Evolutionary conservation across 2,888 invertebrate genomes (phyloP).

Genomic region (Acanthosepion lycidas): DNA sequence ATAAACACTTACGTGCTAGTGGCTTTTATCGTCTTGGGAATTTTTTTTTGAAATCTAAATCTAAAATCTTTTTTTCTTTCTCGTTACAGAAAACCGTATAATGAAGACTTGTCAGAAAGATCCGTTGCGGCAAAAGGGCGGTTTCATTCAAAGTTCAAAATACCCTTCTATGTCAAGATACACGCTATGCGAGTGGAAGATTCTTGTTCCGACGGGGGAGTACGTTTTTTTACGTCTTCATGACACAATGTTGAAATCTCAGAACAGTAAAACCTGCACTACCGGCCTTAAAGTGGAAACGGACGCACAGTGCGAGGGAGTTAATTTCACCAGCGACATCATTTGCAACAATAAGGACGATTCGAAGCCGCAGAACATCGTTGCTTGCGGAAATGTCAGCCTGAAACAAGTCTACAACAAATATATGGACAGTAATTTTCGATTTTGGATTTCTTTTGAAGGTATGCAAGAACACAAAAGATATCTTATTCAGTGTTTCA

Average conservation of each 20-base stretch:
- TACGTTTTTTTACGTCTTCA: not conserved
- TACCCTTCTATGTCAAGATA: not conserved
- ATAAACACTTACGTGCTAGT: too few species aligned
- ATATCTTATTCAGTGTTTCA: too few species aligned
- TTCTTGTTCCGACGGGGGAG: not conserved
- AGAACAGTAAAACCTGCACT: not conserved
- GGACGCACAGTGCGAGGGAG: not conserved
- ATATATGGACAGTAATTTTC: not conserved
- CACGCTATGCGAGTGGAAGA: constrained; percentile 11
- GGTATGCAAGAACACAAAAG: not conserved
- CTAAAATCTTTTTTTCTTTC: not conserved
- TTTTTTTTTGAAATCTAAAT: too few species aligned
- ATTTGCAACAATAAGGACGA: constrained; percentile 7
- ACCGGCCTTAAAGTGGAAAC: not conserved
- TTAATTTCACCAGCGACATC: constrained; percentile 25
- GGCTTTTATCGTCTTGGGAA: too few species aligned
- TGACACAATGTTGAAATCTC: not conserved
- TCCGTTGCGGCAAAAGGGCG: not conserved
- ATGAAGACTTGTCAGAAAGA: not conserved
- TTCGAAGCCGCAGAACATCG: not conserved
- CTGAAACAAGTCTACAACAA: not conserved
- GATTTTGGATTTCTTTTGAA: constrained; percentile 40
- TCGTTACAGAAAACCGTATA: constrained; percentile 13
- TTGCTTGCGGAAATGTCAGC: constrained; percentile 24
- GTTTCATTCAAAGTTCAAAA: constrained; percentile 38